Conservation (phyloP, 1,140 invertebrate genomes). For the Macrobrachium nipponense region DNA sequence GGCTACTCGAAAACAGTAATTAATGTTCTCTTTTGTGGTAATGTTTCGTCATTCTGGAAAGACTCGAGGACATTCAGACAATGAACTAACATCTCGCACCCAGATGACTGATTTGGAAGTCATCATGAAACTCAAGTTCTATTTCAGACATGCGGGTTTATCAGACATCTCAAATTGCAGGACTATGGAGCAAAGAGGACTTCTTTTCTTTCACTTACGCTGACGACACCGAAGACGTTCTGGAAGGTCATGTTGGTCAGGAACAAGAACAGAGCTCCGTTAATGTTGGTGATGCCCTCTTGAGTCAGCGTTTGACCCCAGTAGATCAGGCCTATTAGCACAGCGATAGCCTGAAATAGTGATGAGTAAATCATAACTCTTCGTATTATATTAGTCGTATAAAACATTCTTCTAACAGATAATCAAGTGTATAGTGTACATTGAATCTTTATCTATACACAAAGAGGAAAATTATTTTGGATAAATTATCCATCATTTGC, state of each 20-base stretch:
- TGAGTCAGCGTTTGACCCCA: conserved; percentile 86
- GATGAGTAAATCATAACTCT: too few species aligned
- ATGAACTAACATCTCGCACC: too few species aligned
- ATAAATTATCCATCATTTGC: too few species aligned
- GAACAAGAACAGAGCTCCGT: conserved; percentile 93
- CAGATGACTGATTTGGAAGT: not conserved
- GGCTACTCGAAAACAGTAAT: too few species aligned
- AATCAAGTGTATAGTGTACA: too few species aligned
- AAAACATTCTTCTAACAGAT: too few species aligned
- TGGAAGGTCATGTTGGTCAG: conserved; percentile 94
- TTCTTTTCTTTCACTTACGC: conserved; percentile 74
- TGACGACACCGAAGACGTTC: conserved; percentile 89
- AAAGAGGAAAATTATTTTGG: too few species aligned
- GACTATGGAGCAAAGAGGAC: not conserved
- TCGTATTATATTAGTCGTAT: too few species aligned
- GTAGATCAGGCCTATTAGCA: conserved; percentile 90
- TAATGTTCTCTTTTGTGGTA: too few species aligned
- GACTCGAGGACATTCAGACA: too few species aligned
- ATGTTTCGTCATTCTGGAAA: too few species aligned
- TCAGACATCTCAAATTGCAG: not conserved
- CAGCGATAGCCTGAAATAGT: conserved; percentile 79
- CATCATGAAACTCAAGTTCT: not conserved
- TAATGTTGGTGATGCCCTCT: conserved; percentile 92
- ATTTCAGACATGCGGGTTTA: not conserved
- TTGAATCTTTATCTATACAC: too few species aligned